Evolutionary conservation across 2,797 vertebrate genomes (phyloP), one percentile per base, ranked within the genome.

Genomic region (Paratrypauchen microcephalus): DNA sequence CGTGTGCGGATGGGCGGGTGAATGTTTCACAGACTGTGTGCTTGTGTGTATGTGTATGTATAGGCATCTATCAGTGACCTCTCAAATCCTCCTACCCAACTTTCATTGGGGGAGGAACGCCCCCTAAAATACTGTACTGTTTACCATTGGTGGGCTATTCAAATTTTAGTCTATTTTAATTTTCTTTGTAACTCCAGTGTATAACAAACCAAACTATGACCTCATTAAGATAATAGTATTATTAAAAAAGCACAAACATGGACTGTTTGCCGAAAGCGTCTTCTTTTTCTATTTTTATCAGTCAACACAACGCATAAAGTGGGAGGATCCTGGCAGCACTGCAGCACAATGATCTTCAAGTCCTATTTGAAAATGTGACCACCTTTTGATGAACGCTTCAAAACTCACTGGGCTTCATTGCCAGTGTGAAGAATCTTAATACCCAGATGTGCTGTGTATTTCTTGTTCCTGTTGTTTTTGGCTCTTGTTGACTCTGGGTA

Each of bases 161-260:
- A 87, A 92, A 93, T 93, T 94, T 93, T 93, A 93, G 93, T 93
- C 93, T 93, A 92, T 92, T 92, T 93, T 92, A 90, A 90, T 91
- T 93, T 97, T 94, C 94, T 97, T 95, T 97, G 96, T 96, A 95
- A 96, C 96, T 97, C 95, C 96, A 96, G 93, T 98, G 96, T 98
- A 99, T 97, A 97, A 97, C 96, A 96, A 98, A 98, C 96, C 97
- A 98, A 99, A 99, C 96, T 95, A 98, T 96, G 94, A 99, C 97
- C 97, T 99, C 97, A 98, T 96, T 97, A 96, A 98, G 96, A 95
- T 94, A 92, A 94, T 94, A 99, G 97, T 99, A 98, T 99, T 98
- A 98, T 94, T 91, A 94, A 94, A 94, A 96, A 98, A 98, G 96
- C 97, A 98, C 97, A 99, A 98, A 96, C 96, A 96, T 94, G 95